Percentiles rank a stretch among this genome's conserved stretches.
phyloP scores from a whole-genome alignment of 1,140 invertebrate genomes.

The Microplitis demolitor region DNA sequence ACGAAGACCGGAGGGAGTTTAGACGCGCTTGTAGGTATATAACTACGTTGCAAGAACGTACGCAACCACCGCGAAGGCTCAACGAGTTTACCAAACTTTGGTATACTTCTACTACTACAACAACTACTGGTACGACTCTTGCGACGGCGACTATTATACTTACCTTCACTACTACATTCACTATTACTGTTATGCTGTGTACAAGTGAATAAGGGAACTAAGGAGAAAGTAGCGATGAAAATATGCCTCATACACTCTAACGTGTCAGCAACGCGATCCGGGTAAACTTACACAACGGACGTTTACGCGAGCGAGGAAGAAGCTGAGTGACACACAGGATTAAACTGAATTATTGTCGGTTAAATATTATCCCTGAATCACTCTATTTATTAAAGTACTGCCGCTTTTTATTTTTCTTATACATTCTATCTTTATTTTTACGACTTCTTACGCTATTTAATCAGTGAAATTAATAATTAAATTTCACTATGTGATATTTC shows the following conservation, averaged over 20 bases:
- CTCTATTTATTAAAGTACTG: too few species aligned
- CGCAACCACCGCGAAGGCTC: slow-evolving; percentile 11
- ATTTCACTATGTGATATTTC: too few species aligned
- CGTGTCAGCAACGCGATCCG: background rate
- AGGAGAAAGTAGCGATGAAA: background rate
- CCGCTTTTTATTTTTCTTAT: too few species aligned
- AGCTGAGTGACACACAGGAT: background rate
- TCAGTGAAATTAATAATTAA: too few species aligned
- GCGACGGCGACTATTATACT: too few species aligned
- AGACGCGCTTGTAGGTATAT: background rate
- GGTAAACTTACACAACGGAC: background rate
- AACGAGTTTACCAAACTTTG: slow-evolving; percentile 17
- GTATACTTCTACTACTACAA: background rate
- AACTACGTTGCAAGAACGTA: background rate
- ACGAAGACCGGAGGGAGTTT: slow-evolving; percentile 12
- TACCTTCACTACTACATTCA: too few species aligned
- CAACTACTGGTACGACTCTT: background rate
- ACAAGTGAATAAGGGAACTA: background rate
- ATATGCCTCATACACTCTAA: background rate
- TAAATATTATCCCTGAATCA: too few species aligned
- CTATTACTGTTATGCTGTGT: too few species aligned
- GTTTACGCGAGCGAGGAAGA: background rate
- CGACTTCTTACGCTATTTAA: too few species aligned
- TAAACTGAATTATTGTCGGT: too few species aligned
- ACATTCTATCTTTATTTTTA: too few species aligned